Conservation (phyloP, 2,113 vertebrate species). For the Nanorana parkeri region DNA sequence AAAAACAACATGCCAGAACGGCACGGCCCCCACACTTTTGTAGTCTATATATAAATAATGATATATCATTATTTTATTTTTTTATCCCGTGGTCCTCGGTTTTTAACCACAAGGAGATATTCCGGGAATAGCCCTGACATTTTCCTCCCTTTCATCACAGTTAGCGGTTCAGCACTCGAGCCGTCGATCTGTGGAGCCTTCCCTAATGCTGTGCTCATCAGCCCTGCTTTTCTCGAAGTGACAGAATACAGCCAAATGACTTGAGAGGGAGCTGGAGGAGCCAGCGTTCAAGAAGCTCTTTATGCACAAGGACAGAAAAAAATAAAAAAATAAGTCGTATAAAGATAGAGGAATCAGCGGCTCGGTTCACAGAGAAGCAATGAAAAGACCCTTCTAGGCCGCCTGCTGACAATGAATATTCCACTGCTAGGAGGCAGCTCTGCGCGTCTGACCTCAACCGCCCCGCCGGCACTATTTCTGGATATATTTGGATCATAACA, state of each 20-base stretch:
- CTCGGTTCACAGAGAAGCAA: conserved; percentile 42
- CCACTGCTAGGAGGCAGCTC: conserved; percentile 28
- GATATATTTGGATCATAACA: neutral
- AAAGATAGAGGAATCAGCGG: conserved; percentile 48
- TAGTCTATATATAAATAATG: neutral
- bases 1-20: too few species aligned
- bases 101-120: neutral
- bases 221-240: neutral
- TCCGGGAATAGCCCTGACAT: neutral
- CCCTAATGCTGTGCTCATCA: conserved; percentile 17
- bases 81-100: neutral
- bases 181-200: neutral
- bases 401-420: conserved; percentile 49
- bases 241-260: conserved; percentile 23
- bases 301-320: conserved; percentile 18
- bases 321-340: neutral
- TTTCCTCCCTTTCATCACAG: conserved; percentile 10
- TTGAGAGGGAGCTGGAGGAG: neutral
- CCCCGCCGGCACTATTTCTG: conserved; percentile 14
- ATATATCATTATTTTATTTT: neutral
- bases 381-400: conserved; percentile 43
- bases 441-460: conserved; percentile 16
- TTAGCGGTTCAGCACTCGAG: neutral
- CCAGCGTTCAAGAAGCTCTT: conserved; percentile 10
- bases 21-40: neutral